phyloP scores from a whole-genome alignment of 2,113 vertebrate genomes.

The Tursiops truncatus region DNA sequence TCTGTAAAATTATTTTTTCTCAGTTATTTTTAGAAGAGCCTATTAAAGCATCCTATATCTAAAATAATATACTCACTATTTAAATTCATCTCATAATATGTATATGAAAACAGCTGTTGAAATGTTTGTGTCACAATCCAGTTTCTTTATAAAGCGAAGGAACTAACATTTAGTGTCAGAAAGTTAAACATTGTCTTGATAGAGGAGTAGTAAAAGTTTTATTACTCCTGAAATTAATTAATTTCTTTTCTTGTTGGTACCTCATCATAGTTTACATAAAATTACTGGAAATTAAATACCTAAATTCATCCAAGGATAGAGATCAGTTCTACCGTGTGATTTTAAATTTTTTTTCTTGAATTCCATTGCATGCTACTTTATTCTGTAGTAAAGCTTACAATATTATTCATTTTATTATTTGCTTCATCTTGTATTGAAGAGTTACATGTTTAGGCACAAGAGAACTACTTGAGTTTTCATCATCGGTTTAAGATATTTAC shows the following conservation, averaged over 20 bases:
- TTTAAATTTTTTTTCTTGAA: not conserved
- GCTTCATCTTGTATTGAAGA: slow-evolving; percentile 15
- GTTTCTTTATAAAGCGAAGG: not conserved
- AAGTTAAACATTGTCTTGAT: not conserved
- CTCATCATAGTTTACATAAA: slow-evolving; percentile 33
- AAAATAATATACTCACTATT: not conserved
- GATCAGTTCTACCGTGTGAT: not conserved
- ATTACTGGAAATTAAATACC: slow-evolving; percentile 33
- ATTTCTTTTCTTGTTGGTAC: not conserved
- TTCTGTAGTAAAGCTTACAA: not conserved
- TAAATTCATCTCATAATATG: not conserved
- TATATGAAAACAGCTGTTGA: slow-evolving; percentile 30
- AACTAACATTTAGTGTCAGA: not conserved
- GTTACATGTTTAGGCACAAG: not conserved
- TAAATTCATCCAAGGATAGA: slow-evolving; percentile 3
- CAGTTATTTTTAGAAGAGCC: slow-evolving; percentile 21
- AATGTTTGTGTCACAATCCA: not conserved
- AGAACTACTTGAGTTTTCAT: slow-evolving; percentile 21
- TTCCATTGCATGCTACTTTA: not conserved
- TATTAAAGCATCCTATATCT: not conserved
- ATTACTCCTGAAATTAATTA: not conserved
- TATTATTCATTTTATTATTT: slow-evolving; percentile 13
- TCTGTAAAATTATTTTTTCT: not conserved
- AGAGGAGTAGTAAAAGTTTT: not conserved
- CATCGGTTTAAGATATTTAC: not conserved